Conservation (phyloP, 2,113 vertebrate genomes). For the Fukomys damarensis region DNA sequence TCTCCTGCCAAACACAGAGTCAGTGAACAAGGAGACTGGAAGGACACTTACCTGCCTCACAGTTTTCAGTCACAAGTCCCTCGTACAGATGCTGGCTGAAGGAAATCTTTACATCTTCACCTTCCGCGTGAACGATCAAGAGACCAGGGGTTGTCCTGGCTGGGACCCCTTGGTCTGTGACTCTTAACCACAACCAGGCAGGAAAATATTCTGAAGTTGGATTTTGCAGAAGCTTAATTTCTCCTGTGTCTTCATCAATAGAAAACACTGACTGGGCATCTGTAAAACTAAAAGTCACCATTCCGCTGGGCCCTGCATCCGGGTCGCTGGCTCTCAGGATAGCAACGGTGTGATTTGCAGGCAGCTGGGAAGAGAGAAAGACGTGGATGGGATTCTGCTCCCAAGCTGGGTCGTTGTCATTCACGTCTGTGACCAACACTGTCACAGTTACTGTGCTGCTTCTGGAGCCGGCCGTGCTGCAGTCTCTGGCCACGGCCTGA, state of each 20-base stretch:
- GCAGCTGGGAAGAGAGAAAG: slow-evolving; percentile 84
- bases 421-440: slow-evolving; percentile 91
- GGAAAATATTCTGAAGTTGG: slow-evolving; percentile 84
- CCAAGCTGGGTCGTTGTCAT: slow-evolving; percentile 93
- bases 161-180: slow-evolving; percentile 89
- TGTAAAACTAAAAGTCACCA: slow-evolving; percentile 86
- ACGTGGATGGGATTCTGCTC: slow-evolving; percentile 87
- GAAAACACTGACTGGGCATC: slow-evolving; percentile 87
- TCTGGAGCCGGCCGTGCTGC: slow-evolving; percentile 85
- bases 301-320: slow-evolving; percentile 91
- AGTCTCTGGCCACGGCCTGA: slow-evolving; percentile 89
- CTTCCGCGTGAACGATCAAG: slow-evolving; percentile 89
- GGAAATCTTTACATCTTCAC: slow-evolving; percentile 85
- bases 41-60: slow-evolving; percentile 87
- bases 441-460: slow-evolving; percentile 87
- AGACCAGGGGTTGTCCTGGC: slow-evolving; percentile 88
- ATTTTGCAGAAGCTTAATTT: slow-evolving; percentile 87
- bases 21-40: background rate
- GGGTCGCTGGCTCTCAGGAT: slow-evolving; percentile 87
- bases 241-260: slow-evolving; percentile 87
- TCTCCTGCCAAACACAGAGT: background rate
- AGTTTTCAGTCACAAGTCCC: slow-evolving; percentile 89
- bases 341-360: slow-evolving; percentile 85
- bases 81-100: slow-evolving; percentile 90
- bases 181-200: slow-evolving; percentile 86